Percentiles rank a stretch among this genome's conserved stretches.
Evolutionary conservation across 2,113 vertebrate genomes (phyloP).

Genomic region (Tylochromis polylepis): DNA sequence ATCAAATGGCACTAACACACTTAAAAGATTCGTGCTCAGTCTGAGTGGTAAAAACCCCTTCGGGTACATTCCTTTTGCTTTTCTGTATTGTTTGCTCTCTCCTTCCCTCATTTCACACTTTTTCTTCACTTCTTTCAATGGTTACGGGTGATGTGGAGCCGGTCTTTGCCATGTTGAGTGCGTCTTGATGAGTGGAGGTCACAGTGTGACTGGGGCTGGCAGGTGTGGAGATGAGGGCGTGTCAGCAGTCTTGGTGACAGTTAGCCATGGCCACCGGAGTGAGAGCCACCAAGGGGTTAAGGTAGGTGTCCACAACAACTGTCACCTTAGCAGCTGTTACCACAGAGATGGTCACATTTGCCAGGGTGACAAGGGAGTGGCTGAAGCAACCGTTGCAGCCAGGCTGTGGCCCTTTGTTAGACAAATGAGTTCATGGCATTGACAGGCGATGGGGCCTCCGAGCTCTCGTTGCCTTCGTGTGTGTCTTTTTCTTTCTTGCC

Average conservation of each 20-base stretch:
- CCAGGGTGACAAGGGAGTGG: conserved; percentile 44
- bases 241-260: conserved; percentile 47
- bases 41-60: conserved; percentile 26
- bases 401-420: conserved; percentile 55
- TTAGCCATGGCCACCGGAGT: conserved; percentile 24
- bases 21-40: conserved; percentile 35
- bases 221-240: conserved; percentile 37
- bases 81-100: conserved; percentile 51
- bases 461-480: conserved; percentile 95
- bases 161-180: not conserved
- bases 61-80: conserved; percentile 58
- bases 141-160: not conserved
- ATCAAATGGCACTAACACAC: conserved; percentile 32
- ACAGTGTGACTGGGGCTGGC: conserved; percentile 52
- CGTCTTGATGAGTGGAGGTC: conserved; percentile 35
- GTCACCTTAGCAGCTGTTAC: conserved; percentile 51
- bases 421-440: conserved; percentile 99
- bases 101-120: not conserved
- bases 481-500: conserved; percentile 98
- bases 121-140: not conserved
- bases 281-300: conserved; percentile 20
- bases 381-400: not conserved
- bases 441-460: conserved; percentile 94
- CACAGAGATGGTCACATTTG: conserved; percentile 46
- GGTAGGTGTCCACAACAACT: conserved; percentile 13